These are phyloP conservation scores for Drosophila kurseongensis DNA, from an alignment of 1,140 invertebrate genomes.

Conservation along the genomic window DNA sequence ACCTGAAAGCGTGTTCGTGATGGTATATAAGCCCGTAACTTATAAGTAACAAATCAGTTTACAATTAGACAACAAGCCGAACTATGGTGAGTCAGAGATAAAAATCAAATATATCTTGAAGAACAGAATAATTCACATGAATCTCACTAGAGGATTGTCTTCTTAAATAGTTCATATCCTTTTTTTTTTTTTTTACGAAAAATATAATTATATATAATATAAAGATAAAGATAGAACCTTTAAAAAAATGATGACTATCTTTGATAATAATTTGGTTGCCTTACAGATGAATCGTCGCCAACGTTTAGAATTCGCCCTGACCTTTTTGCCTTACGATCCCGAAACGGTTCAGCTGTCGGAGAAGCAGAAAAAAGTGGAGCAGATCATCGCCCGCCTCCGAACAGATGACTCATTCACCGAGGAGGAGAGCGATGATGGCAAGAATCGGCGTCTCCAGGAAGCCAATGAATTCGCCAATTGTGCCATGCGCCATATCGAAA, in stretches of 20 bases:
- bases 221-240: no score
- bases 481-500: conserved; percentile 57
- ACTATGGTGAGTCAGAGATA: conserved; percentile 55
- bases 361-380: conserved; percentile 43
- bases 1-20: conserved; percentile 20
- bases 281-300: conserved; percentile 53
- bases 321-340: conserved; percentile 53
- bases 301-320: conserved; percentile 61
- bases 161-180: no score
- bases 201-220: no score
- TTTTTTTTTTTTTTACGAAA: no score
- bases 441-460: conserved; percentile 5
- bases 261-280: no score
- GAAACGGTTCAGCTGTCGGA: conserved; percentile 33
- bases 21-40: conserved; percentile 42
- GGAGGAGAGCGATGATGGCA: conserved; percentile 29
- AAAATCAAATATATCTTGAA: neutral
- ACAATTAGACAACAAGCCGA: conserved; percentile 36
- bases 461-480: conserved; percentile 57
- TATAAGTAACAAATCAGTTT: conserved; percentile 38
- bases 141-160: no score
- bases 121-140: no score
- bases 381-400: conserved; percentile 47
- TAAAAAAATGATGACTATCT: no score
- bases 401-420: conserved; percentile 29